phyloP scores from a whole-genome alignment of 1,140 invertebrate species.

The Platyscapa corneri region DNA sequence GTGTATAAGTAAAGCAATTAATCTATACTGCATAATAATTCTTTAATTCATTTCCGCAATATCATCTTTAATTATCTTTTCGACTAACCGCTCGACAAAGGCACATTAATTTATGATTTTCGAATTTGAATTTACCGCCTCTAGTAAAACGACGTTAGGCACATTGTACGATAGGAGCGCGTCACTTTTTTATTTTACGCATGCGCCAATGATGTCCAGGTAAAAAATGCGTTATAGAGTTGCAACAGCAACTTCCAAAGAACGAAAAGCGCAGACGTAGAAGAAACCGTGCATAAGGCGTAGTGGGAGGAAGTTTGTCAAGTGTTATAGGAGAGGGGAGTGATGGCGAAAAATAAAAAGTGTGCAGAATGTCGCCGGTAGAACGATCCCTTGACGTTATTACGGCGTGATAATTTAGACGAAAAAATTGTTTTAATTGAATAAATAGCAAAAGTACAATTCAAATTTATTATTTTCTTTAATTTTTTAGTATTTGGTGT shows the following conservation, averaged over 20 bases:
- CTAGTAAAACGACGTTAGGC: neutral
- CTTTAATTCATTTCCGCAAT: no score
- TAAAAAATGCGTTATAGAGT: neutral
- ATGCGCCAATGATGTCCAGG: neutral
- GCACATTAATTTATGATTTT: neutral
- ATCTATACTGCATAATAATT: no score
- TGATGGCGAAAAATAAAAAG: neutral
- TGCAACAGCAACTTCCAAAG: neutral
- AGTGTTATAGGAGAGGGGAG: neutral
- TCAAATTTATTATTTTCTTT: neutral
- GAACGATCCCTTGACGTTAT: neutral
- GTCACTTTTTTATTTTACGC: neutral
- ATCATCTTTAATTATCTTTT: neutral
- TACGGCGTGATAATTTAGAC: neutral
- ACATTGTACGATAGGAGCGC: neutral
- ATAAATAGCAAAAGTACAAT: neutral
- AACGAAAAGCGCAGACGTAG: neutral
- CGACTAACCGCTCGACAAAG: neutral
- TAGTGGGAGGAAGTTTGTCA: neutral
- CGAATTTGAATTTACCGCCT: conserved; percentile 15
- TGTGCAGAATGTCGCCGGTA: neutral
- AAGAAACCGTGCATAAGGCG: neutral
- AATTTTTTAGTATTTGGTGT: neutral
- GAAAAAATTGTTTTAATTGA: neutral
- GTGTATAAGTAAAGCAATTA: no score